Conservation (phyloP, 2,888 invertebrate species). For the Shargacucullia verbasci region DNA sequence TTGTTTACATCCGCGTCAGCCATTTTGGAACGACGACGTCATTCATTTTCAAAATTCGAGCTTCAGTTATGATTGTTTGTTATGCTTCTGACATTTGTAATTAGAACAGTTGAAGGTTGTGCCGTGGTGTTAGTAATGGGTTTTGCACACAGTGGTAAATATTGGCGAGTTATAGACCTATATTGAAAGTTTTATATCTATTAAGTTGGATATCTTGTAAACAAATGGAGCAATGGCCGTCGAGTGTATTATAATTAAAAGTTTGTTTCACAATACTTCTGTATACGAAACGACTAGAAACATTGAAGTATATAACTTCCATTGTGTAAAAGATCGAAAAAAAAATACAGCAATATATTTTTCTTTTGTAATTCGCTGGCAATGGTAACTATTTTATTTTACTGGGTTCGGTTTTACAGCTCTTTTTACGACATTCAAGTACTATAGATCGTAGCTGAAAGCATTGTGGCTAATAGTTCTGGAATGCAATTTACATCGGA, state of each 20-base stretch:
- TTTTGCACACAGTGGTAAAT: too few relatives aligned
- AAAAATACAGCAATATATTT: slow-evolving; percentile 26
- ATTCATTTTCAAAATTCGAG: slow-evolving; percentile 37
- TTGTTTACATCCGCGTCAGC: slow-evolving; percentile 29
- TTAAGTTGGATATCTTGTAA: too few relatives aligned
- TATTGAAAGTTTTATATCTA: not conserved
- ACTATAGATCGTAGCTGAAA: slow-evolving; percentile 38
- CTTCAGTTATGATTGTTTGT: slow-evolving; percentile 17
- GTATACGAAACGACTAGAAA: slow-evolving; percentile 9
- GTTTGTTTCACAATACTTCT: slow-evolving; percentile 1
- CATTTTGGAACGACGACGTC: slow-evolving; percentile 28
- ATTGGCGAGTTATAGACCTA: not conserved
- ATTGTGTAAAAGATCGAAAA: slow-evolving; percentile 38
- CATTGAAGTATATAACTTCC: slow-evolving; percentile 12
- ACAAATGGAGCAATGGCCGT: too few relatives aligned
- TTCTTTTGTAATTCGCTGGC: slow-evolving; percentile 34
- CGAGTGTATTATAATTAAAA: too few relatives aligned
- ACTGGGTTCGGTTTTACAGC: slow-evolving; percentile 40
- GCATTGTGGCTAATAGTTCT: slow-evolving; percentile 45
- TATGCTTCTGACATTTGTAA: slow-evolving; percentile 37
- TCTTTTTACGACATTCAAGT: slow-evolving; percentile 48
- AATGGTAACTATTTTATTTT: slow-evolving; percentile 42
- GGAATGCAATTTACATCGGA: slow-evolving; percentile 46
- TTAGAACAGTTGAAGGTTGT: slow-evolving; percentile 24
- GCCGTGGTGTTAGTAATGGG: not conserved